phyloP scores from a whole-genome alignment of 2,797 vertebrate genomes.

The Malacoraja senta region DNA sequence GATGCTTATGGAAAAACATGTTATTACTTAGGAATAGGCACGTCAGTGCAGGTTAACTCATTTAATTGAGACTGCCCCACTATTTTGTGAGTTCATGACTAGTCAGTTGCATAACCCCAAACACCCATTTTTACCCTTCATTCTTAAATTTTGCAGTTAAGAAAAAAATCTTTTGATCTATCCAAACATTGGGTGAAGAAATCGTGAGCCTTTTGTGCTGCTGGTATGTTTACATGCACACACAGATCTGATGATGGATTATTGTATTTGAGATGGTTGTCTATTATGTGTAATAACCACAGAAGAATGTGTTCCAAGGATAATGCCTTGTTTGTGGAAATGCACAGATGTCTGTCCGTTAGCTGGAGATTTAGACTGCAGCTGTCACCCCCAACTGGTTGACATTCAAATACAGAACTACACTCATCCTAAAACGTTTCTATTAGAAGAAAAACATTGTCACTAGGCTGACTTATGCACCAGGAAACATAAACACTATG shows the following conservation, averaged over 20 bases:
- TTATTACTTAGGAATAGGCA: neutral
- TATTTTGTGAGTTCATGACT: no score
- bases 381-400: neutral
- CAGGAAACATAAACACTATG: no score
- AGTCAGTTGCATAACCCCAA: no score
- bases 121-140: no score
- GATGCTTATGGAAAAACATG: neutral
- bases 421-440: neutral
- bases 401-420: neutral
- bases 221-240: neutral
- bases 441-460: neutral
- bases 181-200: no score
- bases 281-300: neutral
- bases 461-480: neutral
- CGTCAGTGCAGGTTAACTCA: no score
- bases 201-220: no score
- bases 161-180: no score
- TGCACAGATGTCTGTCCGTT: no score
- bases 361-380: neutral
- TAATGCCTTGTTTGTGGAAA: neutral
- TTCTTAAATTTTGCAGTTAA: no score
- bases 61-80: no score
- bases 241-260: neutral
- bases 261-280: no score
- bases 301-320: neutral